Base-by-base conservation (phyloP, 2,888 invertebrate genomes). In the Ophioninae sp. region DNA sequence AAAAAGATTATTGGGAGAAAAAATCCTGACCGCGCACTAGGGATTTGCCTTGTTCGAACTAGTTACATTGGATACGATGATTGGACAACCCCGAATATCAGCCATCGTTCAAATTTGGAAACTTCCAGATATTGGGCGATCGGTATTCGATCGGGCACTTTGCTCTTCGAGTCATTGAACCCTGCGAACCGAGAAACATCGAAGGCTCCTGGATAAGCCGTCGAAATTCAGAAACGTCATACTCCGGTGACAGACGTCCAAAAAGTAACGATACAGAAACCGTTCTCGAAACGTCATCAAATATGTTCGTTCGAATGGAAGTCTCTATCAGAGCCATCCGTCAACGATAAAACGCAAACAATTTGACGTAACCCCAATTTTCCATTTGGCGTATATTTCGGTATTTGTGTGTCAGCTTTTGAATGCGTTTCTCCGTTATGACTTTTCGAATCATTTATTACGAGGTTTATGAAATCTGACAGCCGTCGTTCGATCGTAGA, bases 1-100 rank as follows among this genome's bases (percentile, higher is more conserved):
- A 10, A 23, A 81, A 37, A 39, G 61, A 44, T 65, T 39, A 39
- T 67, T 61, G 20, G 56, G 69, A 10, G 44, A 67, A n/a, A n/a
- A 41, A 44, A 10, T 39, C 23, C 23, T 41, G 68, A 61, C 50
- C 30, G 23, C 17, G 50, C 37, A n/a, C 21, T 62, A 37, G 50
- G 50, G 17, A 50, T 50, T 50, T 6, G 50, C 13, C 44, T 44
- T 10, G 44, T 10, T 50, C 17, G 5, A 50, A 41, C 8, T 8
- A 41, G 3, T 17, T 17, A 50, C 50, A 17, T 50, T 17, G 50
- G 50, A 50, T 50, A 30, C 3, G 17, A 50, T 50, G 13, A 50
- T 50, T 13, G 50, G 30, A 3, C 3, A 30, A 3, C 3, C 30
- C 3, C 30, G 2, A 30, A 30, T 30, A 30, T 30, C 3, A 30